Evolutionary conservation across 2,888 invertebrate species (phyloP), one percentile per base, ranked within the genome.

Genomic region (Chymomyza fuscimana): DNA sequence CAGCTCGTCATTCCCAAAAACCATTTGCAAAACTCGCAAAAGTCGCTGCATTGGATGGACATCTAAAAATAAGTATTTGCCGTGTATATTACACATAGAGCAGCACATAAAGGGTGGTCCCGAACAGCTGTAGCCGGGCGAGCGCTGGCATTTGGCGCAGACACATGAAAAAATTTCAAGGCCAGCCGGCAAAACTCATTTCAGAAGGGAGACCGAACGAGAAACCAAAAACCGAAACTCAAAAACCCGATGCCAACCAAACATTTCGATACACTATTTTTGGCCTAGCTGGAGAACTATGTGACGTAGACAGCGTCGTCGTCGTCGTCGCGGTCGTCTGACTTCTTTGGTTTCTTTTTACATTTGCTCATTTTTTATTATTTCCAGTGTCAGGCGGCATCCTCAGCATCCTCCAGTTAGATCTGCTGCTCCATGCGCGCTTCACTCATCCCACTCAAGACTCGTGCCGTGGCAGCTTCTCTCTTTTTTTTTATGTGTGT

Each of bases 401-500:
- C 40, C 10, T 46, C 40, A 12, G 40, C 40, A 46, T 3, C 12
- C 10, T 46, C 12, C 12, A 46, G 40, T 46, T 46, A 46, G 40
- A 46, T 7, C 32, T 5, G 40, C 40, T 46, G 40, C 40, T 7
- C 32, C 32, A 32, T 32, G 32, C 19, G 19, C 19, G 19, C 19
- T 32, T 32, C 32, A 6, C 32, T 10, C 40, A 46, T 12, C 40
- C 40, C 40, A 46, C 40, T 46, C 40, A 46, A 46, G 40, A 46
- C 40, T 46, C 40, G 40, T 46, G 40, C 40, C 40, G 6, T 32
- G 40, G 12, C 40, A 10, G 40, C 4, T 46, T 46, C 40, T 46
- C 10, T 9, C 77, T 78, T 86, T 70, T 74, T 74, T 87, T 87
- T 83, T 83, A 86, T 83, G 79, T 88, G 82, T 88, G 88, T 84